Conservation (phyloP, 2,797 vertebrate species). For the Hybognathus amarus region DNA sequence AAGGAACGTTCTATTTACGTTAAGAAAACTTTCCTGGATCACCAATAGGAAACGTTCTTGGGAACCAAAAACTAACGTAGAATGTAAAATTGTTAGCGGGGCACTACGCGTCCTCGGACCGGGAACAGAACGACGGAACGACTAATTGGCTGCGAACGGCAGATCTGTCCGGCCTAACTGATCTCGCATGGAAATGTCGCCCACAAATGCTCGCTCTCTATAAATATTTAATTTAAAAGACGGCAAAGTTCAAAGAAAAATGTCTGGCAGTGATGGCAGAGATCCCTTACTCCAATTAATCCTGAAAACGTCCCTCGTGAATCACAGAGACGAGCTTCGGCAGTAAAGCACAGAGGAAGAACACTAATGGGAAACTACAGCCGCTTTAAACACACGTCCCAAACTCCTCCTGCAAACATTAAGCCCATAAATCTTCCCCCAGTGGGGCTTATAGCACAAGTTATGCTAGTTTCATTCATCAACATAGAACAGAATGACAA, state of each 20-base stretch:
- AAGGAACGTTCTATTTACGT: too few relatives aligned
- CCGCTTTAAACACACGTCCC: neutral
- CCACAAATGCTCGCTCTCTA: constrained; percentile 60
- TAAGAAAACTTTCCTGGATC: too few relatives aligned
- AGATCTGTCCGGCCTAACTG: constrained; percentile 71
- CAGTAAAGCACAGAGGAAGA: constrained; percentile 31
- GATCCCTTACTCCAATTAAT: constrained; percentile 69
- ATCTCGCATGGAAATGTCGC: constrained; percentile 66
- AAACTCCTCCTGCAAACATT: constrained; percentile 56
- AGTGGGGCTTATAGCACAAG: neutral
- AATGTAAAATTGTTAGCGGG: too few relatives aligned
- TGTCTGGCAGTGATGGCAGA: constrained; percentile 65
- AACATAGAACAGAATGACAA: neutral
- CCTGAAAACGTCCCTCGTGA: constrained; percentile 50
- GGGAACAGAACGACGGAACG: neutral
- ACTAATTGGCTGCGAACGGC: constrained; percentile 82
- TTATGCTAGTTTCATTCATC: neutral
- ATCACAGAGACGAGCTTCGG: constrained; percentile 29
- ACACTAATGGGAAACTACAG: constrained; percentile 32
- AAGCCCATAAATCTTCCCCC: constrained; percentile 17
- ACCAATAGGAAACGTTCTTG: too few relatives aligned
- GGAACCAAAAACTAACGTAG: too few relatives aligned
- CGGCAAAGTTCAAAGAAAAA: constrained; percentile 75
- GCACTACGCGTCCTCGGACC: constrained; percentile 26
- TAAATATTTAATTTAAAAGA: constrained; percentile 79